Base-by-base conservation (phyloP, 2,113 vertebrate species). In the Ceyx margarethae region DNA sequence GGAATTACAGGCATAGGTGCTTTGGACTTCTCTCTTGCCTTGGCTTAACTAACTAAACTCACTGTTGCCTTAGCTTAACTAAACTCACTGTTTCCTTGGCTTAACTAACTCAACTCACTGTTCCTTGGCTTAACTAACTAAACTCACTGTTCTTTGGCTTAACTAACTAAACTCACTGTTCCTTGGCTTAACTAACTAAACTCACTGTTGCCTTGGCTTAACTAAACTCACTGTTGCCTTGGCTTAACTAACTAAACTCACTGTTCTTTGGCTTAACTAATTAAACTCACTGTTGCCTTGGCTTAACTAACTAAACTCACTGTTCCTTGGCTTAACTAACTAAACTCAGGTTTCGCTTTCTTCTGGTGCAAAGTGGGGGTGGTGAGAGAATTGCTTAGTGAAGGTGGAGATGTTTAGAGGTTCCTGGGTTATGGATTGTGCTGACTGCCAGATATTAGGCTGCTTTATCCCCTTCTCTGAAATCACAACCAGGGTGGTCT, bases 81-180 rank as follows among this genome's bases (percentile, higher is more conserved):
- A 74, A 76, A 71, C 29, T 89, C 45, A 35, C 26, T 7, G 65
- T 81, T 84, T 89, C 50, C 37, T 53, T 75, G 86, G 40, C 18
- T 68, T 94, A 86, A 62, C 89, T 90, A 28, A n/a, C n/a, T n/a
- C n/a, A 50, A 37, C 85, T 80, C 71, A 76, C 68, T 87, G 81
- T 93, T 87, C 50, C 37, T 53, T 75, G 86, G 40, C 18, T 69
- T 94, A 86, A 62, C 89, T 90, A 28, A 50, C 85, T 80, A 74
- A 76, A 71, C 29, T 89, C 45, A 33, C 26, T 6, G 66, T 81
- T 37, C 37, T 10, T 37, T 37, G 37, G 37, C 37, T 37, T 37
- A 37, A 37, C 37, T 90, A 28, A 50, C 85, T 80, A 74, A 76
- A 71, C 29, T 89, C 45, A 33, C 26, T 6, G 66, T 81, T 37